Evolutionary conservation across 2,113 vertebrate genomes (phyloP).

Genomic region (Onychostoma macrolepis): DNA sequence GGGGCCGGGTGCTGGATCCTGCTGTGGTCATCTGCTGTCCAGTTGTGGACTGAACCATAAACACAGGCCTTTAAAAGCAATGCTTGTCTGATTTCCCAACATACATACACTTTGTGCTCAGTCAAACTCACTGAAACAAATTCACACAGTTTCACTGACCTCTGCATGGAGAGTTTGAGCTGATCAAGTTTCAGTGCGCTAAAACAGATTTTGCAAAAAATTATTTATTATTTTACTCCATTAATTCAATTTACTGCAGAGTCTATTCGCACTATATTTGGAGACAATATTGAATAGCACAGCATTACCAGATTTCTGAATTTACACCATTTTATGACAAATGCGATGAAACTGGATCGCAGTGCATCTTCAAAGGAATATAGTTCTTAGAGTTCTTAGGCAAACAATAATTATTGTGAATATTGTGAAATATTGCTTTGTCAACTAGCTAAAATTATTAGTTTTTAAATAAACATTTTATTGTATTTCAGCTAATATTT

Average conservation of each 20-base stretch:
- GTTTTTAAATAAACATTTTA: no score
- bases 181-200: not conserved
- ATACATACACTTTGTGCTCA: not conserved
- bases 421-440: not conserved
- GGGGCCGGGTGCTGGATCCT: conserved; percentile 41
- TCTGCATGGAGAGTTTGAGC: not conserved
- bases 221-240: not conserved
- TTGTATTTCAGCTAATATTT: no score
- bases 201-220: not conserved
- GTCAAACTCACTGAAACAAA: not conserved
- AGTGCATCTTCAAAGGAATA: no score
- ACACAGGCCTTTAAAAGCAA: conserved; percentile 34
- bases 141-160: conserved; percentile 11
- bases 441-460: not conserved
- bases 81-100: conserved; percentile 10
- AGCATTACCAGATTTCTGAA: no score
- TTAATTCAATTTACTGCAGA: not conserved
- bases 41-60: conserved; percentile 47
- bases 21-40: conserved; percentile 55
- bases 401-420: no score
- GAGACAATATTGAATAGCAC: not conserved
- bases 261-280: no score
- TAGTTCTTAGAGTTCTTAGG: no score
- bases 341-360: no score
- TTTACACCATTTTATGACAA: no score